Evolutionary conservation across 2,113 vertebrate genomes (phyloP), one percentile per base, ranked within the genome.

Genomic region (Andinoacara biseriatus): DNA sequence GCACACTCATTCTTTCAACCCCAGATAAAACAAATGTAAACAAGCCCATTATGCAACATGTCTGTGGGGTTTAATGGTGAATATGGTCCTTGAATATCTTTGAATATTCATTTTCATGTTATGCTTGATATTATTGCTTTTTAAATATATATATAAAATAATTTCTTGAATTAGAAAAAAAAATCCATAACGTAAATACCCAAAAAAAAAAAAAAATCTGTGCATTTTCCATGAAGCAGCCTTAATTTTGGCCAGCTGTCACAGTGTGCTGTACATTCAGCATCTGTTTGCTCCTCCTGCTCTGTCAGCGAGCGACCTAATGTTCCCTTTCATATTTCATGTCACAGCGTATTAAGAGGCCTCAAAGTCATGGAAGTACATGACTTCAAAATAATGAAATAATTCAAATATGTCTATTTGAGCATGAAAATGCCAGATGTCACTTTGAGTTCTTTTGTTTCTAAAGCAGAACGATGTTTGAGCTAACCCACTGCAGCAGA

Each of bases 361-460:
- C 75, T 24, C 13, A 26, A 38, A 67, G 69, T 76, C 52, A 78
- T 40, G 35, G 67, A 81, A 38, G 72, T 17, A 56, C 49, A 57
- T 2, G 20, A 81, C 52, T 76, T 33, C 2, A 58, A 24, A 76
- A 80, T 65, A 60, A 75, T 7, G 0, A 6, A 60, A 40, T 58
- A 29, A 11, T 22, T 5, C n/a, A 26, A 69, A 58, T 0, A 35
- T 18, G 10, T 43, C 29, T 57, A 46, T 54, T 78, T 58, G 80
- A 67, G 24, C 43, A 29, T 3, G 24, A 52, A 93, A 90, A 93
- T 62, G 87, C 78, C 90, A 90, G 62, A 58, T 54, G 90, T 88
- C 89, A 78, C 69, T 76, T 78, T 85, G 22, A 54, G 67, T 90
- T 15, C 3, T 78, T 58, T 35, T 8, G 33, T 49, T 54, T 61